Evolutionary conservation across 2,888 invertebrate species (phyloP).

Genomic region (Oxystoma pomonae): DNA sequence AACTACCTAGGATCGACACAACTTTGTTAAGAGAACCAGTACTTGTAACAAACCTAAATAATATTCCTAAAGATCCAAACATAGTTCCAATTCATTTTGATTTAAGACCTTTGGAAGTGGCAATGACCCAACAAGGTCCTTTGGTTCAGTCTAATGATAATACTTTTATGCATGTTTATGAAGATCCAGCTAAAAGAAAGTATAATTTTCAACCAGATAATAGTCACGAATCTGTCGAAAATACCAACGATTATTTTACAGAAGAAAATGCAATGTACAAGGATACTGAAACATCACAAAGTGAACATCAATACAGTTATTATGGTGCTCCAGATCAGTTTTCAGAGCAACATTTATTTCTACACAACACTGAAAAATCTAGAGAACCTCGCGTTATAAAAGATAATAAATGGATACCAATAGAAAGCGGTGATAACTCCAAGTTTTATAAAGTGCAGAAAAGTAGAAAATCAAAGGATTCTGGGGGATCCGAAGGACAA

Average conservation of each 20-base stretch:
- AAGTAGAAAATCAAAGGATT: no score
- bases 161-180: neutral
- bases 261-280: neutral
- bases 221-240: neutral
- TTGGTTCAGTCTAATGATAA: neutral
- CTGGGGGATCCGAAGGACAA: no score
- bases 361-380: neutral
- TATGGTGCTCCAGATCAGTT: neutral
- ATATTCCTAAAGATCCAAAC: constrained; percentile 1
- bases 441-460: neutral
- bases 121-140: neutral
- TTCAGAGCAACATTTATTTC: no score
- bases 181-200: neutral
- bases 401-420: neutral
- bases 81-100: neutral
- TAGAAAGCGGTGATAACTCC: neutral
- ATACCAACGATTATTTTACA: neutral
- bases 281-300: neutral
- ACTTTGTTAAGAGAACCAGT: neutral
- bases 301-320: neutral
- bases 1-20: neutral
- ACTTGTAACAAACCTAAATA: neutral
- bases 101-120: neutral
- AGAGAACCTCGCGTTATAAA: neutral
- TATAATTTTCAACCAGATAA: no score